Conservation (phyloP, 2,797 vertebrate genomes). For the Enteromius paludinosus region DNA sequence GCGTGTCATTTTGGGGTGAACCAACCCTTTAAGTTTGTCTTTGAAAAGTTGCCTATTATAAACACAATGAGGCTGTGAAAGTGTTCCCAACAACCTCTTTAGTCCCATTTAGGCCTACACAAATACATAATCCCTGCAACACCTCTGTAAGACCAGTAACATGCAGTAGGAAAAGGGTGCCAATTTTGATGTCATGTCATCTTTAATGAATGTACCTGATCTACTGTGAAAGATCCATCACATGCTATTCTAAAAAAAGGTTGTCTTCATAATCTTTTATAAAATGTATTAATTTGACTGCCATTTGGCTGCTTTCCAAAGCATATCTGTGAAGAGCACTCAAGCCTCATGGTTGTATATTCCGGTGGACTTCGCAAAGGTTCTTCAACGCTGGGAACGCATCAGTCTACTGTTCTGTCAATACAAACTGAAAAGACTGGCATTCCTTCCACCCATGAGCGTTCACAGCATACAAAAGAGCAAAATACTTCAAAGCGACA, state of each 20-base stretch:
- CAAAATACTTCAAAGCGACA: conserved; percentile 62
- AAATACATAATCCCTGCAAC: not conserved
- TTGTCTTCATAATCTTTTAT: not conserved
- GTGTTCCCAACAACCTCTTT: not conserved
- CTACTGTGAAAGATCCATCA: not conserved
- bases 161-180: not conserved
- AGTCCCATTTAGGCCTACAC: not conserved
- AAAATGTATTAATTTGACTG: not conserved
- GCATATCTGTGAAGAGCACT: not conserved
- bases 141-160: not conserved
- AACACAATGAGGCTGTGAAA: not conserved
- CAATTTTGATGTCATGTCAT: not conserved
- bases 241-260: not conserved
- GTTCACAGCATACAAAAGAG: conserved; percentile 64
- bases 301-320: not conserved
- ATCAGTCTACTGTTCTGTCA: conserved; percentile 60
- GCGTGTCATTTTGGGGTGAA: too few species aligned
- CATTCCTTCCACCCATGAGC: conserved; percentile 68
- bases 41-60: not conserved
- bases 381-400: conserved; percentile 29
- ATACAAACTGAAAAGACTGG: conserved; percentile 66
- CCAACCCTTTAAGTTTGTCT: not conserved
- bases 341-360: not conserved
- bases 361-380: not conserved
- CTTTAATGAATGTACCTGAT: not conserved